Base-by-base conservation (phyloP, 2,797 vertebrate genomes). In the Lacerta bilineata region DNA sequence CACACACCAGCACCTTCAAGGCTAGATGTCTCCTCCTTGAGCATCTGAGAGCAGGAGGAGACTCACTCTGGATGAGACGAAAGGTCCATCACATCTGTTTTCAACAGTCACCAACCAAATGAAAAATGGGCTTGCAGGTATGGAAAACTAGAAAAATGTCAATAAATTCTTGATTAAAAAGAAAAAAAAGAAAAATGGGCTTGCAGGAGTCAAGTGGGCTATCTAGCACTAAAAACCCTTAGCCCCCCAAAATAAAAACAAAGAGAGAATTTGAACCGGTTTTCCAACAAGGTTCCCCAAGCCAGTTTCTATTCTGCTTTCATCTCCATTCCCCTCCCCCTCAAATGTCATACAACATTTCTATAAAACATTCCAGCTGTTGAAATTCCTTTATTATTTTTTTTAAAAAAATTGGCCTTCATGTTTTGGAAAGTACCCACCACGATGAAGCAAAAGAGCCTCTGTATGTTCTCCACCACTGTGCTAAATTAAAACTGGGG, bases 301-400 rank as follows among this genome's bases (percentile, higher is more conserved):
- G 55, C 33, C 25, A 71, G n/a, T 71, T 86, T 71, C 33, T 86
- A 18, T 39, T 27, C 41, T 61, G 25, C 27, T 84, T 84, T 61
- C 55, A 79, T 55, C 77, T 55, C 25, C 46, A n/a, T 8, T 9
- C 33, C 83, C n/a, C n/a, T 29, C 29, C 11, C 10, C 23, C 20
- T 33, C 11, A 27, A 64, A 41, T n/a, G 43, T 46, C 61, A 46
- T 11, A 29, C 72, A 75, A 84, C 23, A 79, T 75, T 61, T 76
- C 27, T 85, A 75, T 79, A 83, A 68, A 83, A 29, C n/a, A 74
- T 33, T n/a, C 41, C 41, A 77, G 71, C 55, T 76, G 61, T 83
- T 46, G 29, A 76, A 3, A 39, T 50, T 41, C 39, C 3, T 83
- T n/a, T n/a, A n/a, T n/a, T n/a, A n/a, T n/a, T n/a, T n/a, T n/a